Evolutionary conservation across 2,797 vertebrate genomes (phyloP).

Genomic region (Eremophila alpestris): DNA sequence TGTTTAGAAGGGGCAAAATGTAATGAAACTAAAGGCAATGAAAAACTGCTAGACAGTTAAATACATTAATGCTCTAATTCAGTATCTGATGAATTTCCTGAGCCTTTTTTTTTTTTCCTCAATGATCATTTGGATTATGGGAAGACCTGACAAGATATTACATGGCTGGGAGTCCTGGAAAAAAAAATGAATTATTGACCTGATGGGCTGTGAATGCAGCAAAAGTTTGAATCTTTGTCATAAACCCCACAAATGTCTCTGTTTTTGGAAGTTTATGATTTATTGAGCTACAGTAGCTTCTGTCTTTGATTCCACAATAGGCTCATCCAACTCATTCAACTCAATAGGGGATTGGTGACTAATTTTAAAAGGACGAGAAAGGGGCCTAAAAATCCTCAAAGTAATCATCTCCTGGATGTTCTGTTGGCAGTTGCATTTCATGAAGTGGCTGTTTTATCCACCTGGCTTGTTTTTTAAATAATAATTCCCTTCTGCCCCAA

Average conservation of each 20-base stretch:
- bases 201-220: constrained; percentile 17
- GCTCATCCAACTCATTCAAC: background rate
- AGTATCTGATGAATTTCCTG: background rate
- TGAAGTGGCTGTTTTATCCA: background rate
- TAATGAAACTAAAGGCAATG: background rate
- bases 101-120: background rate
- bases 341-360: background rate
- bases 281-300: constrained; percentile 17
- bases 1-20: background rate
- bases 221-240: constrained; percentile 40
- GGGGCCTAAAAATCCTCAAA: background rate
- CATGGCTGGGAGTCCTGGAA: background rate
- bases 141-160: background rate
- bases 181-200: constrained; percentile 62
- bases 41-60: background rate
- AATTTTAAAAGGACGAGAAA: background rate
- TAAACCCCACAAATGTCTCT: constrained; percentile 41
- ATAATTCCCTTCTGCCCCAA: background rate
- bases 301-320: constrained; percentile 41
- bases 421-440: background rate
- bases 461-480: background rate
- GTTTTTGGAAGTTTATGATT: constrained; percentile 41
- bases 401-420: background rate
- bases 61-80: background rate
- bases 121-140: background rate